Evolutionary conservation across 30 jellyfish, hydroid and myxozoan species (phyloP), one percentile per base, ranked within the genome.

Genomic region (Rhopilema esculentum): DNA sequence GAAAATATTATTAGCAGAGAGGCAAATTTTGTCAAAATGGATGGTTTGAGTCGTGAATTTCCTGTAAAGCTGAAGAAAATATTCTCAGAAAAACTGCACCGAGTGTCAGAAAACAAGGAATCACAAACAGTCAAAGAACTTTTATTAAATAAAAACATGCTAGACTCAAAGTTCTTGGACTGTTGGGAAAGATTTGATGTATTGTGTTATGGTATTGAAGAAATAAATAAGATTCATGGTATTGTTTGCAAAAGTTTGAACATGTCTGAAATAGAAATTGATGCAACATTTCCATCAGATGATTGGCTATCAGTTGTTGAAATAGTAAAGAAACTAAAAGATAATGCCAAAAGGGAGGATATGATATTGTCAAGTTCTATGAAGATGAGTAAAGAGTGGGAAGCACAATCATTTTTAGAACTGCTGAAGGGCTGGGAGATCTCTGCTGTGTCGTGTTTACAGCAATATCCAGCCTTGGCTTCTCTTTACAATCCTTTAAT

Each of bases 401-500:
- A 40, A 12, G 12, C 6, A 40, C 69, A 79, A n/a, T 57, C 25
- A 15, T 27, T 61, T n/a, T 4, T 52, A 8, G 89, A 62, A 52
- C 62, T 31, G 69, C 25, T 79, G 80, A 30, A 29, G 24, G 80
- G 80, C 32, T 79, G 80, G 89, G 80, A 79, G 75, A 18, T 17
- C 15, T 24, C 49, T 9, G 80, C 68, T 17, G 16, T 79, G 8
- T 9, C 16, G 18, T 17, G 16, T 40, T 4, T 79, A 52, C 61
- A 63, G 2, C n/a, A 63, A 0, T 15, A 50, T 23, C 80, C 89
- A n/a, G 17, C 1, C 9, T 0, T 28, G 19, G 64, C 80, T 15
- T 8, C 40, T 16, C n/a, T 70, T 26, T 27, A 9, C n/a, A 24
- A 62, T 28, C 80, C 89, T 1, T 1, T 79, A 8, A 30, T 79